Evolutionary conservation across 1,140 invertebrate species (phyloP).

Genomic region (Eueides isabella): DNA sequence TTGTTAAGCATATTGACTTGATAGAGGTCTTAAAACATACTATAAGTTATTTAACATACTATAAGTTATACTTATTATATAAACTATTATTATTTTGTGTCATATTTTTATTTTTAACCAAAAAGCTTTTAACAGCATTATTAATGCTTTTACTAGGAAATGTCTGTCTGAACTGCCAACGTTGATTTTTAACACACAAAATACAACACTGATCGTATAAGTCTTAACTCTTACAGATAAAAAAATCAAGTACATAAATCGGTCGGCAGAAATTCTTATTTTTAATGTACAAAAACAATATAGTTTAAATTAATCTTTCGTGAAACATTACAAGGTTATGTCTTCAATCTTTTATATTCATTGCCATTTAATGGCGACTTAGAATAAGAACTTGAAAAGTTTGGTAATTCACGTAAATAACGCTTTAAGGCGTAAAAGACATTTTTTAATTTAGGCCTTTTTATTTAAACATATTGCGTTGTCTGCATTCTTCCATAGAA

Average conservation of each 20-base stretch:
- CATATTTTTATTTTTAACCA: neutral
- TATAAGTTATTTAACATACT: neutral
- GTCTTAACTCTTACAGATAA: no score
- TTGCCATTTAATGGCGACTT: slow-evolving; percentile 19
- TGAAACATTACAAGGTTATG: no score
- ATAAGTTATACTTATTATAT: neutral
- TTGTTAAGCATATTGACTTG: slow-evolving; percentile 32
- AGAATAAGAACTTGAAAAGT: neutral
- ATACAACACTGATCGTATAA: no score
- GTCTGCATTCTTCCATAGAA: neutral
- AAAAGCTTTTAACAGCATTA: neutral
- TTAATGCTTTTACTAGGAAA: no score
- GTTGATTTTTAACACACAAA: no score
- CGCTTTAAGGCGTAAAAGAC: neutral
- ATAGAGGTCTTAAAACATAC: slow-evolving; percentile 35
- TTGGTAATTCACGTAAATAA: neutral
- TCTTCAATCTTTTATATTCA: neutral
- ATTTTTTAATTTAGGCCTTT: neutral
- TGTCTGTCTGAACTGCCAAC: no score
- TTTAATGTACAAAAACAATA: neutral
- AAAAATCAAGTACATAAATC: no score
- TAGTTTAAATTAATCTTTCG: neutral
- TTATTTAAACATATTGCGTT: neutral
- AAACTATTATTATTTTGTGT: neutral
- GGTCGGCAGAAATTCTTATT: no score